These are phyloP conservation scores for Brachyhypopomus gauderio DNA, from an alignment of 2,113 vertebrate genomes.

Conservation along the genomic window DNA sequence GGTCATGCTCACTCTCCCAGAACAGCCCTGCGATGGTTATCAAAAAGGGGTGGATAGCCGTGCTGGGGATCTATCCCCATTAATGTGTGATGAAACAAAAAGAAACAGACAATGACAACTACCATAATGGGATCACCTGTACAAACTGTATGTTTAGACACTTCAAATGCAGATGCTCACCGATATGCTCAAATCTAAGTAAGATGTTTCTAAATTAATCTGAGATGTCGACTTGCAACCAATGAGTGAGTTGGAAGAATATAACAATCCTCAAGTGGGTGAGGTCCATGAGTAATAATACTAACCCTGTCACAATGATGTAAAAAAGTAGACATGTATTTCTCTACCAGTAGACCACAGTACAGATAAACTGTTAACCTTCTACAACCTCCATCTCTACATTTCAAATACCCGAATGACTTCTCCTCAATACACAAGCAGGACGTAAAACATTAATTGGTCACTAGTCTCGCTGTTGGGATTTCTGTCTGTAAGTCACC, in stretches of 20 bases:
- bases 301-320: not conserved
- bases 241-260: slow-evolving; percentile 6
- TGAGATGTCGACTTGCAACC: not conserved
- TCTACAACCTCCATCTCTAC: not conserved
- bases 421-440: not conserved
- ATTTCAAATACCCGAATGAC: not conserved
- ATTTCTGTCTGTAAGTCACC: slow-evolving; percentile 39
- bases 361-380: slow-evolving; percentile 4
- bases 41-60: too few relatives aligned
- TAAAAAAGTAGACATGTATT: slow-evolving; percentile 1
- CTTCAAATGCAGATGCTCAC: too few relatives aligned
- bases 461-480: not conserved
- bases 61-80: too few relatives aligned
- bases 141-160: too few relatives aligned
- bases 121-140: too few relatives aligned
- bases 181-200: too few relatives aligned
- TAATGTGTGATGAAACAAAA: too few relatives aligned
- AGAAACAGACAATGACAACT: too few relatives aligned
- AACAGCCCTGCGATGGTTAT: too few relatives aligned
- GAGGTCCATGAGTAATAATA: not conserved
- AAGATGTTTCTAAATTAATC: not conserved
- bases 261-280: not conserved
- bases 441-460: not conserved
- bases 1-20: too few relatives aligned
- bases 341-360: slow-evolving; percentile 14